phyloP scores from a whole-genome alignment of 2,797 vertebrate species.

The Pseudomugil tenellus region DNA sequence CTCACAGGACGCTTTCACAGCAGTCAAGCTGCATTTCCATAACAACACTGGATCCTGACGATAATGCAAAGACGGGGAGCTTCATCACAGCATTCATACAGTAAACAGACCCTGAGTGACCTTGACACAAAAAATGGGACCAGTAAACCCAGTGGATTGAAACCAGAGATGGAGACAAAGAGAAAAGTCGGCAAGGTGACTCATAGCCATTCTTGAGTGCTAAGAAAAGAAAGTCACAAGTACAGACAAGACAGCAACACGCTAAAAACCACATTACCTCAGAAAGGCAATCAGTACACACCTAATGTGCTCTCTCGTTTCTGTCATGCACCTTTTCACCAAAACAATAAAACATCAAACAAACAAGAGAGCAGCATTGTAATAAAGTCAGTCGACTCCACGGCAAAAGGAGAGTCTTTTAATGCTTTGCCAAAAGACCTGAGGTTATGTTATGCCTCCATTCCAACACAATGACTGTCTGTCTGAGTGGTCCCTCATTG shows the following conservation, averaged over 20 bases:
- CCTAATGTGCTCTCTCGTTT: constrained; percentile 58
- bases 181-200: constrained; percentile 54
- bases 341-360: constrained; percentile 71
- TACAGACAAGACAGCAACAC: constrained; percentile 54
- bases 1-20: not conserved
- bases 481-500: constrained; percentile 65
- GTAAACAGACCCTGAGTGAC: constrained; percentile 50
- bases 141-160: constrained; percentile 33
- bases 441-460: constrained; percentile 69
- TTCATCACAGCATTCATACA: constrained; percentile 39
- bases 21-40: constrained; percentile 16
- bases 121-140: constrained; percentile 43
- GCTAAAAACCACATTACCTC: constrained; percentile 53
- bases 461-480: constrained; percentile 74
- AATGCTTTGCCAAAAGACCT: constrained; percentile 70
- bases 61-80: constrained; percentile 14
- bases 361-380: constrained; percentile 46
- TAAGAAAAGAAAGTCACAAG: constrained; percentile 64
- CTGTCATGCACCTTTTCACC: constrained; percentile 54
- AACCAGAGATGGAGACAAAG: constrained; percentile 27
- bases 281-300: constrained; percentile 51
- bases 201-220: constrained; percentile 48
- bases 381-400: constrained; percentile 55
- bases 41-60: constrained; percentile 21
- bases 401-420: constrained; percentile 64